Percentiles rank a stretch among this genome's conserved stretches.
Evolutionary conservation across 2,113 vertebrate genomes (phyloP).

Genomic region (Zosterops hypoxanthus): DNA sequence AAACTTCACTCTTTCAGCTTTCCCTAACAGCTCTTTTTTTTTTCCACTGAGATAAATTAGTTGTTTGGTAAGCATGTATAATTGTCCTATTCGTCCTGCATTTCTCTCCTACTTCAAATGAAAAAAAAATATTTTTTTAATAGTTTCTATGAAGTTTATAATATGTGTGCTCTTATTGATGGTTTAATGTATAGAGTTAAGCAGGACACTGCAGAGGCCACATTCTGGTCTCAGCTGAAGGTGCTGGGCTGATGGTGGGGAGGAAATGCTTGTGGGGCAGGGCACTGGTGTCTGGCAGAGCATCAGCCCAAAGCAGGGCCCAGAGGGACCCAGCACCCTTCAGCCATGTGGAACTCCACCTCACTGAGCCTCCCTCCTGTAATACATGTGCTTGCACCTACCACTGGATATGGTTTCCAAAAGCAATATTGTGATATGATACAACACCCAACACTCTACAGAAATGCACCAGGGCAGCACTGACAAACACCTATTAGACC

Average conservation of each 20-base stretch:
- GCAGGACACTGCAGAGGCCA: neutral
- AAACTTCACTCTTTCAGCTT: neutral
- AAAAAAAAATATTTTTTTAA: neutral
- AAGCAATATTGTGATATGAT: neutral
- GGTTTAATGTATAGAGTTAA: neutral
- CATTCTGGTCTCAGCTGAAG: neutral
- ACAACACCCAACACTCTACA: neutral
- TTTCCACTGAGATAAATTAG: neutral
- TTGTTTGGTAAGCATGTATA: neutral
- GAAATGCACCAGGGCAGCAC: neutral
- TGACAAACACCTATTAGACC: neutral
- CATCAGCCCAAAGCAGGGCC: neutral
- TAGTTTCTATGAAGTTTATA: neutral
- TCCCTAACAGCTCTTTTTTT: neutral
- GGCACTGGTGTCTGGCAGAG: rapidly evolving
- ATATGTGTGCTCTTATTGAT: neutral
- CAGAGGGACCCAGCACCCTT: neutral
- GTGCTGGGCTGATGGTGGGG: no score
- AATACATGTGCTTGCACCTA: neutral
- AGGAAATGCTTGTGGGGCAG: neutral
- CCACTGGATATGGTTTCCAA: neutral
- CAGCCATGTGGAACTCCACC: neutral
- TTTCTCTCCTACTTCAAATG: neutral
- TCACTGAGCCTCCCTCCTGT: neutral
- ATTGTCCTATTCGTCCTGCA: neutral